Evolutionary conservation across 1,140 invertebrate genomes (phyloP).

Genomic region (Listronotus bonariensis): DNA sequence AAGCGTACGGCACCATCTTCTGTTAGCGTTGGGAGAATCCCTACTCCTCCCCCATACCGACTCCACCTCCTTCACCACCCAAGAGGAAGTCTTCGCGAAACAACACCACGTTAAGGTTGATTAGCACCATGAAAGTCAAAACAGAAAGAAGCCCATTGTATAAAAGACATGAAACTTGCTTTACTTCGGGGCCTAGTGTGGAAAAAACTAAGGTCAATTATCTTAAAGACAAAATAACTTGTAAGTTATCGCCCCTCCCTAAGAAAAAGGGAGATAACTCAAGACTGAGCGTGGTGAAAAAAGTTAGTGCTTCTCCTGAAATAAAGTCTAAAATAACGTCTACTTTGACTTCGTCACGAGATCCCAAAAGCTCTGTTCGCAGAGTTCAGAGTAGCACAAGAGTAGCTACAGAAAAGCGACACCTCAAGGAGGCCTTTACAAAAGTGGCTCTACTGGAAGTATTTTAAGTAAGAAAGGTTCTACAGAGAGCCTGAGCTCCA

Average conservation of each 20-base stretch:
- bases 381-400: constrained; percentile 45
- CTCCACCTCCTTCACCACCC: constrained; percentile 68
- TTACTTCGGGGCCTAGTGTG: constrained; percentile 51
- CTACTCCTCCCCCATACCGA: constrained; percentile 38
- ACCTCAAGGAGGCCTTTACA: constrained; percentile 27
- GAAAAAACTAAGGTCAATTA: constrained; percentile 61
- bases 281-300: constrained; percentile 53
- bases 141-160: constrained; percentile 43
- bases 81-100: constrained; percentile 73
- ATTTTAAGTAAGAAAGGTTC: constrained; percentile 30
- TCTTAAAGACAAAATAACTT: constrained; percentile 63
- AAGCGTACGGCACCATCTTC: constrained; percentile 61
- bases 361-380: constrained; percentile 38
- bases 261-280: constrained; percentile 54
- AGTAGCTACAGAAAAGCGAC: constrained; percentile 25
- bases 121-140: constrained; percentile 60
- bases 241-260: constrained; percentile 60
- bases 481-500: constrained; percentile 33
- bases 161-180: constrained; percentile 65
- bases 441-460: constrained; percentile 32
- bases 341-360: constrained; percentile 39
- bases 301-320: constrained; percentile 53
- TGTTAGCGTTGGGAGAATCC: constrained; percentile 39
- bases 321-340: constrained; percentile 43
- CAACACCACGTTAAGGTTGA: constrained; percentile 69